These are phyloP conservation scores for Trididemnum miniatum DNA, from an alignment of 23 tunicate species.

Conservation along the genomic window DNA sequence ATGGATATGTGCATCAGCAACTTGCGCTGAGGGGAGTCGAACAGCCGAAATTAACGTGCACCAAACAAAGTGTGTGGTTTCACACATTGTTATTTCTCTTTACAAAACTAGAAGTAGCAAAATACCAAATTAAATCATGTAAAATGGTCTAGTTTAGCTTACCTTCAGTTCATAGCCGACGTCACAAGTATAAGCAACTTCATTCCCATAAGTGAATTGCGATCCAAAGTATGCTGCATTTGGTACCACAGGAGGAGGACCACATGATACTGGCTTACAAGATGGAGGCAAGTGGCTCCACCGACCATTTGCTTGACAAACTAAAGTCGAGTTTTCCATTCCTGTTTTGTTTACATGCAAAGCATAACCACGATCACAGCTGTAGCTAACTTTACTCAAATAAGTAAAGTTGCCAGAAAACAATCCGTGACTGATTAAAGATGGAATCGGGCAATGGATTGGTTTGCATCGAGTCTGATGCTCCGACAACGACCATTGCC, in stretches of 20 bases:
- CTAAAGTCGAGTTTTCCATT: constrained; percentile 9
- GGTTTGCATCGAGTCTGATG: constrained; percentile 35
- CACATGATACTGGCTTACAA: constrained; percentile 61
- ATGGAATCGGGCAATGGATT: constrained; percentile 50
- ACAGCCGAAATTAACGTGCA: no score
- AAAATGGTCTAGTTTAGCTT: no score
- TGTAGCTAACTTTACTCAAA: constrained; percentile 34
- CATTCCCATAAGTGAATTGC: constrained; percentile 45
- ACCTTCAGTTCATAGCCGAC: constrained; percentile 83
- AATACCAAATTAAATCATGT: no score
- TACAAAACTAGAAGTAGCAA: no score
- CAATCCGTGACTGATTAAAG: constrained; percentile 35
- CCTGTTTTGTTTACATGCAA: constrained; percentile 11
- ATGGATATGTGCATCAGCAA: no score
- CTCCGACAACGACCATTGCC: constrained; percentile 32
- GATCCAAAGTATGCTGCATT: constrained; percentile 33
- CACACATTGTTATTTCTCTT: no score
- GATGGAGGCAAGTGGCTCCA: constrained; percentile 44
- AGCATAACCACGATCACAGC: constrained; percentile 67
- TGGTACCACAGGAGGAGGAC: constrained; percentile 20
- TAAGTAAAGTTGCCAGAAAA: constrained; percentile 36
- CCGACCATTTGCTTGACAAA: constrained; percentile 30
- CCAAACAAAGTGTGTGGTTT: no score
- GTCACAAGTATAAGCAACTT: constrained; percentile 72
- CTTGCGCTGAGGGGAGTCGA: no score